phyloP scores from a whole-genome alignment of 2,888 invertebrate species.

The Erebia palarica region DNA sequence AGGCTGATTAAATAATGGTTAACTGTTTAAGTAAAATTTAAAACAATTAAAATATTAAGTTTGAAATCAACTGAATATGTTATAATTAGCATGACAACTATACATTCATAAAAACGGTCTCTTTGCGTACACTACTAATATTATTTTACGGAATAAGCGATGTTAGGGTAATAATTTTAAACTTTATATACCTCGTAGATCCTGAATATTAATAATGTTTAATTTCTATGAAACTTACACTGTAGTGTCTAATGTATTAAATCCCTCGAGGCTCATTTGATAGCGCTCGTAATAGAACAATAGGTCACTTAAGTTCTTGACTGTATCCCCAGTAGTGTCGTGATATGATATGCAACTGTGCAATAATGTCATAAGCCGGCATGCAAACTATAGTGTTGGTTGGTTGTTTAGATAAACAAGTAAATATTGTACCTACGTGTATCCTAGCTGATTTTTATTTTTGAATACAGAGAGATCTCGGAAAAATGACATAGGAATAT shows the following conservation, averaged over 20 bases:
- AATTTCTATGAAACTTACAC: slow-evolving; percentile 11
- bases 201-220: slow-evolving; percentile 20
- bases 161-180: slow-evolving; percentile 39
- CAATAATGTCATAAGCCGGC: slow-evolving; percentile 8
- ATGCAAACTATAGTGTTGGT: background rate
- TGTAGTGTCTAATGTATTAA: slow-evolving; percentile 15
- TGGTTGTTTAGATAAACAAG: background rate
- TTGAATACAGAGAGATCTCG: too few relatives aligned
- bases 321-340: slow-evolving; percentile 16
- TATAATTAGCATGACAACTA: background rate
- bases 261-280: slow-evolving; percentile 15
- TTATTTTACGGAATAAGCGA: slow-evolving; percentile 29
- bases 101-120: slow-evolving; percentile 5
- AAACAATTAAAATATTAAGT: background rate
- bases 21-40: too few relatives aligned
- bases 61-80: background rate
- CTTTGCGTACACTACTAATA: background rate
- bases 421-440: too few relatives aligned
- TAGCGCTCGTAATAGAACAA: slow-evolving; percentile 8
- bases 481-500: too few relatives aligned
- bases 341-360: slow-evolving; percentile 16
- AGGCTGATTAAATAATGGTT: too few relatives aligned
- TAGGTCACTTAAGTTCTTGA: slow-evolving; percentile 17
- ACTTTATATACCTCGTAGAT: slow-evolving; percentile 15
- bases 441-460: too few relatives aligned